These are phyloP conservation scores for Cryptoblepharus egeriae DNA, from an alignment of 2,797 vertebrate species.

Conservation along the genomic window DNA sequence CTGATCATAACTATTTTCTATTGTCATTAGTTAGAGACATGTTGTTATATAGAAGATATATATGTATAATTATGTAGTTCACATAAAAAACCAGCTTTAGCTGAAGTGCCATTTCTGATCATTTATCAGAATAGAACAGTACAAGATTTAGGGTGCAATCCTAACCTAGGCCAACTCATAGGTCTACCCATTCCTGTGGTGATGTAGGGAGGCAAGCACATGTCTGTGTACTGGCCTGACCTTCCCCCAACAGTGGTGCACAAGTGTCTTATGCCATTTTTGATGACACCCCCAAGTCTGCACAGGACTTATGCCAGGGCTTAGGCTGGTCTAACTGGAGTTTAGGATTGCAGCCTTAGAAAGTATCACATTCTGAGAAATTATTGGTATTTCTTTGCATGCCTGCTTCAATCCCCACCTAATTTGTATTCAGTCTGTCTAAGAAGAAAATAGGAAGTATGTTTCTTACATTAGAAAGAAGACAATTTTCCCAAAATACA, in stretches of 20 bases:
- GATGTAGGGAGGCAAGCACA: too few relatives aligned
- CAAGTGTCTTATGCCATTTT: too few relatives aligned
- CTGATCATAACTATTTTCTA: not conserved
- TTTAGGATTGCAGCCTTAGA: too few relatives aligned
- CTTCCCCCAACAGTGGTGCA: too few relatives aligned
- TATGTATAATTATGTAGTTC: not conserved
- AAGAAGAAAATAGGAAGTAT: not conserved
- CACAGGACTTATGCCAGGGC: too few relatives aligned
- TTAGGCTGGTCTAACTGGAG: too few relatives aligned
- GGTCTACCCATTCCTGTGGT: too few relatives aligned
- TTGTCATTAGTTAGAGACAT: not conserved
- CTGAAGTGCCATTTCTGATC: not conserved
- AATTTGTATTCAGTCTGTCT: constrained; percentile 42
- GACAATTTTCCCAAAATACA: not conserved
- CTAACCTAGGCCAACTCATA: too few relatives aligned
- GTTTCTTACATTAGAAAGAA: not conserved
- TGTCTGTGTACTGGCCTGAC: too few relatives aligned
- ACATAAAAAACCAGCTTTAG: not conserved
- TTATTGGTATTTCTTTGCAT: constrained; percentile 19
- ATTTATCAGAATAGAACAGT: not conserved
- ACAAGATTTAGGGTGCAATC: too few relatives aligned
- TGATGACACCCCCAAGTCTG: too few relatives aligned
- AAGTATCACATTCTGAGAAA: constrained; percentile 26
- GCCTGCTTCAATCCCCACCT: constrained; percentile 33
- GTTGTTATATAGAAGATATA: not conserved